Base-by-base conservation (phyloP, 30 jellyfish, hydroid and myxozoan species). In the Chrysaora quinquecirrha region DNA sequence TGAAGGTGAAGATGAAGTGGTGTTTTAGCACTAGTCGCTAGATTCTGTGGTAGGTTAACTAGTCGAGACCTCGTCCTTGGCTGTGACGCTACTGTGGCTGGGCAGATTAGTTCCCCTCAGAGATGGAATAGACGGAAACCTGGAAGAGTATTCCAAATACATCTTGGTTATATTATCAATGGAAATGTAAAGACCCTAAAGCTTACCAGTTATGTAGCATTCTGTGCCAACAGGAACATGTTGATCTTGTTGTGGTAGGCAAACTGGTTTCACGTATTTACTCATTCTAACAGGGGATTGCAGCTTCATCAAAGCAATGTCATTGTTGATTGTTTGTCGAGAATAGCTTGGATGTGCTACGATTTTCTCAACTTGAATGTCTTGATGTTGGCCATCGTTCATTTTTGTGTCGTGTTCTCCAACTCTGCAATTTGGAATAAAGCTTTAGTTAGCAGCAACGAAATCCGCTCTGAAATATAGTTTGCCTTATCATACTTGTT, bases 281-380 rank as follows among this genome's bases (percentile, higher is more conserved):
- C 89, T 84, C 64, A 86, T 66, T 20, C 38, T 73, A 34, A 76
- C 75, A 29, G 98, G 97, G 20, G 71, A 32, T 1, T 75, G 30
- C 38, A 93, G 87, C 48, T 93, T 81, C 82, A 93, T 47, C 83
- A 93, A 54, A 21, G 96, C 97, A 68, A 93, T 87, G 78, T 93
- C 97, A 31, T 93, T 38, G 54, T 93, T 73, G 43, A 87, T 31
- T 33, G 92, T 82, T 20, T 18, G 22, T n/a, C 93, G 43, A 30
- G 76, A 25, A 72, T 61, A 93, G 11, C 64, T 56, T 56, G 93
- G 90, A 30, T 93, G 96, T 7, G 76, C 46, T 33, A 86, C 68
- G 48, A 93, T 69, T 60, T 70, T 86, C 63, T 68, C 85, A 0
- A 82, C 92, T 68, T 38, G 70, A 75, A 82, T 52, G 27, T 70